Evolutionary conservation across 2,888 invertebrate species (phyloP).

Genomic region (Myathropa florea): DNA sequence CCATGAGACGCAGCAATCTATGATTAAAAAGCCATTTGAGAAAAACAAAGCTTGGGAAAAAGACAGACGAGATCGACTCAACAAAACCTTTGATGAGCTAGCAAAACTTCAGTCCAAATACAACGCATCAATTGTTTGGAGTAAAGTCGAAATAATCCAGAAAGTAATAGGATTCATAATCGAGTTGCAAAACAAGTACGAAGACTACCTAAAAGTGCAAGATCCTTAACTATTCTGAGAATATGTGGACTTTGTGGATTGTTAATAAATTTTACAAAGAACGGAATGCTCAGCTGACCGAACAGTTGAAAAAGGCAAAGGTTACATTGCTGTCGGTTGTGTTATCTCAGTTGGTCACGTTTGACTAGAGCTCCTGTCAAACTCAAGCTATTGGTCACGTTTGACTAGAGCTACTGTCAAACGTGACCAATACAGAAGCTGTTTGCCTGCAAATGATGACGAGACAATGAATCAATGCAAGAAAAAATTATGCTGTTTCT

Average conservation of each 20-base stretch:
- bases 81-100: slow-evolving; percentile 78
- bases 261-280: slow-evolving; percentile 68
- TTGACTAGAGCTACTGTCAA: slow-evolving; percentile 43
- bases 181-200: slow-evolving; percentile 79
- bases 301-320: slow-evolving; percentile 69
- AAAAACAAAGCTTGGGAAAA: slow-evolving; percentile 83
- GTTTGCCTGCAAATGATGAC: slow-evolving; percentile 15
- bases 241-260: slow-evolving; percentile 66
- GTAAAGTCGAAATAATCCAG: slow-evolving; percentile 80
- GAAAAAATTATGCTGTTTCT: background rate
- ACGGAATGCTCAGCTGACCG: slow-evolving; percentile 71
- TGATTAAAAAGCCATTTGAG: slow-evolving; percentile 72
- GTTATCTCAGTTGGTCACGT: slow-evolving; percentile 65
- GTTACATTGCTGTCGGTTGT: slow-evolving; percentile 67
- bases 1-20: slow-evolving; percentile 57
- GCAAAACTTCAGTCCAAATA: slow-evolving; percentile 77
- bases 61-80: slow-evolving; percentile 83
- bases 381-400: too few relatives aligned
- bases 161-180: slow-evolving; percentile 79
- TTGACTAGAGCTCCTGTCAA: too few relatives aligned
- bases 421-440: background rate
- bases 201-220: slow-evolving; percentile 74
- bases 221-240: slow-evolving; percentile 69
- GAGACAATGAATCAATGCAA: background rate
- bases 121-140: slow-evolving; percentile 78